Evolutionary conservation across 2,797 vertebrate species (phyloP), one percentile per base, ranked within the genome.

Genomic region (Paedocypris micromegethes): DNA sequence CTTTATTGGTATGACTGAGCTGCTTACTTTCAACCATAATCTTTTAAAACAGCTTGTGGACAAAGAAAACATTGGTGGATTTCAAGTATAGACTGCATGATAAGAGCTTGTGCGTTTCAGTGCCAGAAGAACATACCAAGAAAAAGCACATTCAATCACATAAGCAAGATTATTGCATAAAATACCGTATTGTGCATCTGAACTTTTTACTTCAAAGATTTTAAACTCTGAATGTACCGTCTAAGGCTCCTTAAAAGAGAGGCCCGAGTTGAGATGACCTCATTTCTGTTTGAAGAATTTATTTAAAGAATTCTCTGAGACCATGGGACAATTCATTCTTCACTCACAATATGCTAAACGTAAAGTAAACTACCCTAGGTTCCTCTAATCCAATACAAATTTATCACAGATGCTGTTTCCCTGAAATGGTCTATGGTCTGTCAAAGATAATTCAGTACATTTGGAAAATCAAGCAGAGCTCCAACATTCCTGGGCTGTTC

Each of bases 371-470:
- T 62, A 79, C 58, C 69, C 68, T 83, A 69, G 79, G 75, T 73
- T 82, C 81, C 72, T 74, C 74, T 80, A 84, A 84, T 82, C 77
- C 80, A 71, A 70, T 70, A 78, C 83, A 83, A 81, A 85, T 85
- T 79, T 73, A 86, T 83, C 81, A 81, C 83, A 84, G 79, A 82
- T 84, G 82, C 72, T 57, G 64, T 74, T 83, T 83, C 76, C 60
- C 78, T 75, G 83, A 80, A 80, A 41, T 47, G 42, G 73, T 83
- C 84, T 84, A 77, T 76, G 57, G 79, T 73, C 81, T 84, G 84
- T 89, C 88, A 87, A 59, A 69, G 81, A 84, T 86, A 87, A 89
- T 87, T 88, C 85, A 87, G 68, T 72, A 83, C 79, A 83, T 85
- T 82, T 78, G 77, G 79, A 85, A 82, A 84, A 85, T 86, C 78